These are phyloP conservation scores for Sinocyclocheilus anophthalmus DNA, from an alignment of 2,113 vertebrate species.

Conservation along the genomic window DNA sequence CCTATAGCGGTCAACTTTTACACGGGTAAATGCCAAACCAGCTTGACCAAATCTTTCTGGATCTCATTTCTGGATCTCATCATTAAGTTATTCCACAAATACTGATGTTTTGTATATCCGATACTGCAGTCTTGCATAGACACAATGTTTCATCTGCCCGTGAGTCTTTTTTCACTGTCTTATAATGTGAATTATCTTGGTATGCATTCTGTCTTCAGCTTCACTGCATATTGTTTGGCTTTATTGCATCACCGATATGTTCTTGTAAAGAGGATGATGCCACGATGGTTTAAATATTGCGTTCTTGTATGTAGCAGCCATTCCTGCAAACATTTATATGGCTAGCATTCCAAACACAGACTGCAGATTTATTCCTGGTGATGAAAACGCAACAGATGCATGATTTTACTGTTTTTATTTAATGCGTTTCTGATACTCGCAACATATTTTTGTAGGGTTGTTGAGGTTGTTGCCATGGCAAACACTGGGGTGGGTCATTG, in stretches of 20 bases:
- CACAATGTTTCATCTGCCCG: neutral
- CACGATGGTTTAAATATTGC: neutral
- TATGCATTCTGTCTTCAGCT: constrained; percentile 9
- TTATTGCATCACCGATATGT: constrained; percentile 3
- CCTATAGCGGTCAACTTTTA: constrained; percentile 44
- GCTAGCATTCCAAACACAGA: constrained; percentile 24
- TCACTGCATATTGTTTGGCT: constrained; percentile 8
- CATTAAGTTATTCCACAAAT: neutral
- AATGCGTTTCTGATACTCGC: too few species aligned
- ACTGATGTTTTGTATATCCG: neutral
- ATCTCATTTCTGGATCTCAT: constrained; percentile 47
- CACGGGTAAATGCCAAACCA: constrained; percentile 64
- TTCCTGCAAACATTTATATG: constrained; percentile 2
- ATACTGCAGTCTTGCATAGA: neutral
- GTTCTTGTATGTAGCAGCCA: constrained; percentile 20
- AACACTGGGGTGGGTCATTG: constrained; percentile 5
- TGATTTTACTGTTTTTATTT: constrained; percentile 8
- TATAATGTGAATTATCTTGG: constrained; percentile 44
- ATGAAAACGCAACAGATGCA: constrained; percentile 48
- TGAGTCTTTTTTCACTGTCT: constrained; percentile 20
- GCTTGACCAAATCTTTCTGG: constrained; percentile 66
- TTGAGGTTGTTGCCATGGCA: constrained; percentile 34
- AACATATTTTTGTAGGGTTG: neutral
- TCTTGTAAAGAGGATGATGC: constrained; percentile 5
- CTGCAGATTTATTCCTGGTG: constrained; percentile 18